Evolutionary conservation across 1,140 invertebrate genomes (phyloP).

Genomic region (Drosophila nebulosa): DNA sequence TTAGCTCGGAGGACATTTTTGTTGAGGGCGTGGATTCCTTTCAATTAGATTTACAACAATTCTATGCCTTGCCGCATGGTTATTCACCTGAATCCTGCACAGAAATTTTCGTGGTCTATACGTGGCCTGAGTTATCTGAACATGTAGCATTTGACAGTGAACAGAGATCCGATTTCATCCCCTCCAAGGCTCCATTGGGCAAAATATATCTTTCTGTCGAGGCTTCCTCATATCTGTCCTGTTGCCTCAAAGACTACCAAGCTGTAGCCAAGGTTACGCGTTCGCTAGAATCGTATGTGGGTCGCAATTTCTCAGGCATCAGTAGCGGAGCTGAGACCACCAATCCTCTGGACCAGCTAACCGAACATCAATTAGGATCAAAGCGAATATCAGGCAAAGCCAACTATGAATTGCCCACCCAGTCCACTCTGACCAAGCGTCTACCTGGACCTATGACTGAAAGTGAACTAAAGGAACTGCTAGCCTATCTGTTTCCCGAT

Average conservation of each 20-base stretch:
- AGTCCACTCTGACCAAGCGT: slow-evolving; percentile 49
- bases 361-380: slow-evolving; percentile 42
- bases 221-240: slow-evolving; percentile 85
- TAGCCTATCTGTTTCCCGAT: slow-evolving; percentile 95
- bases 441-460: slow-evolving; percentile 88
- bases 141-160: slow-evolving; percentile 93
- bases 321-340: slow-evolving; percentile 44
- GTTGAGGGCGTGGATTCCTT: slow-evolving; percentile 41
- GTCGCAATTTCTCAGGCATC: slow-evolving; percentile 81
- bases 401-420: slow-evolving; percentile 46
- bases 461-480: slow-evolving; percentile 88
- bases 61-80: slow-evolving; percentile 91
- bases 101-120: slow-evolving; percentile 90
- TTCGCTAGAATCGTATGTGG: slow-evolving; percentile 83
- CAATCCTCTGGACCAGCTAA: slow-evolving; percentile 63
- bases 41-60: slow-evolving; percentile 42
- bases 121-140: slow-evolving; percentile 93
- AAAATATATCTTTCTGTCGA: slow-evolving; percentile 85
- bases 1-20: slow-evolving; percentile 50
- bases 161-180: slow-evolving; percentile 93
- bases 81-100: slow-evolving; percentile 90
- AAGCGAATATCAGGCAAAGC: slow-evolving; percentile 3
- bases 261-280: slow-evolving; percentile 81
- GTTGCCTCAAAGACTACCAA: slow-evolving; percentile 84
- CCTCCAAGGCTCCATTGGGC: slow-evolving; percentile 91